These are phyloP conservation scores for Eudasyphora cyanicolor DNA, from an alignment of 2,888 invertebrate genomes.

Conservation along the genomic window DNA sequence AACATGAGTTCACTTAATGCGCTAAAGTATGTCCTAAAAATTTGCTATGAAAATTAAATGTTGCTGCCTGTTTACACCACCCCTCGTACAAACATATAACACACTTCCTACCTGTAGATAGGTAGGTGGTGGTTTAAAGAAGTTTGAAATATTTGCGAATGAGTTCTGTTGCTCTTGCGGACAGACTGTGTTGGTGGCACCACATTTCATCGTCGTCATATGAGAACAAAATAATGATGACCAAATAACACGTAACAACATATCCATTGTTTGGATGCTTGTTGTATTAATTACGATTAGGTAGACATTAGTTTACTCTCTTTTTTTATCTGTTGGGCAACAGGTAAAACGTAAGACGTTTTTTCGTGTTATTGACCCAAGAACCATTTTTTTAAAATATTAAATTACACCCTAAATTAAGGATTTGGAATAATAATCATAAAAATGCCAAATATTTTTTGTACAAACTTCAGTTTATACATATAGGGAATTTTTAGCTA, in stretches of 20 bases:
- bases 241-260: conserved; percentile 41
- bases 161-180: conserved; percentile 13
- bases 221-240: conserved; percentile 28
- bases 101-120: background rate
- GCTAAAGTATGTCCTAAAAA: background rate
- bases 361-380: background rate
- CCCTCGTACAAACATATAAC: too few species aligned
- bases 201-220: conserved; percentile 20
- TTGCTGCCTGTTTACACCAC: too few species aligned
- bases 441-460: background rate
- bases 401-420: conserved; percentile 24
- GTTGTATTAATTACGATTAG: conserved; percentile 37
- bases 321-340: too few species aligned
- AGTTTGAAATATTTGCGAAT: background rate
- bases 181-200: background rate
- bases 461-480: background rate
- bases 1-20: too few species aligned
- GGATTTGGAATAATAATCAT: background rate
- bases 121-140: background rate
- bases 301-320: conserved; percentile 29
- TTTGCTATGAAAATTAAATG: too few species aligned
- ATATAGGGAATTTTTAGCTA: too few species aligned
- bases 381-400: conserved; percentile 28
- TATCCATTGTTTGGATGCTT: background rate
- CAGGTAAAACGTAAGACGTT: background rate